phyloP scores from a whole-genome alignment of 2,797 vertebrate genomes.

The Lepilemur septentrionalis region DNA sequence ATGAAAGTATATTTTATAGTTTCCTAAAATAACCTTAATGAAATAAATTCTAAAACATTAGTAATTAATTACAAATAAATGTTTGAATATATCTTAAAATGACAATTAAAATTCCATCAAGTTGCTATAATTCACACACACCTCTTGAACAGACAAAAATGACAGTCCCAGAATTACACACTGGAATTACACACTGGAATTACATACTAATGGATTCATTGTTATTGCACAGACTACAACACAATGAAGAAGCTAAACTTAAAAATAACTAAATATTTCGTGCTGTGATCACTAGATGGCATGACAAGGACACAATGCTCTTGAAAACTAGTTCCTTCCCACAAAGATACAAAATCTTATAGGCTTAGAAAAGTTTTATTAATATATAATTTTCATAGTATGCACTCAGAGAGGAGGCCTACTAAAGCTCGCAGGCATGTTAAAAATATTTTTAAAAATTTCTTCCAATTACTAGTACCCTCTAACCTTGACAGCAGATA shows the following conservation, averaged over 20 bases:
- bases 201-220: background rate
- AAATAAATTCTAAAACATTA: slow-evolving; percentile 42
- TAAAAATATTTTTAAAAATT: slow-evolving; percentile 13
- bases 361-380: background rate
- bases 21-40: slow-evolving; percentile 27
- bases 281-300: slow-evolving; percentile 80
- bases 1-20: background rate
- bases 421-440: background rate
- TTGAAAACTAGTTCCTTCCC: slow-evolving; percentile 49
- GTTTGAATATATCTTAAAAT: slow-evolving; percentile 6
- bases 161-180: background rate
- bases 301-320: slow-evolving; percentile 60
- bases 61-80: slow-evolving; percentile 14
- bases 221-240: background rate
- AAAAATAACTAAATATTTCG: slow-evolving; percentile 47
- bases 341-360: slow-evolving; percentile 20
- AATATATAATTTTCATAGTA: background rate
- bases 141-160: background rate
- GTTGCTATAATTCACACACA: background rate
- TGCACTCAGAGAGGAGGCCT: background rate
- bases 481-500: background rate
- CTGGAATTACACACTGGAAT: background rate
- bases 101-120: slow-evolving; percentile 11
- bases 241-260: background rate
- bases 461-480: background rate